phyloP scores from a whole-genome alignment of 2,113 vertebrate species.

The Albula glossodonta region DNA sequence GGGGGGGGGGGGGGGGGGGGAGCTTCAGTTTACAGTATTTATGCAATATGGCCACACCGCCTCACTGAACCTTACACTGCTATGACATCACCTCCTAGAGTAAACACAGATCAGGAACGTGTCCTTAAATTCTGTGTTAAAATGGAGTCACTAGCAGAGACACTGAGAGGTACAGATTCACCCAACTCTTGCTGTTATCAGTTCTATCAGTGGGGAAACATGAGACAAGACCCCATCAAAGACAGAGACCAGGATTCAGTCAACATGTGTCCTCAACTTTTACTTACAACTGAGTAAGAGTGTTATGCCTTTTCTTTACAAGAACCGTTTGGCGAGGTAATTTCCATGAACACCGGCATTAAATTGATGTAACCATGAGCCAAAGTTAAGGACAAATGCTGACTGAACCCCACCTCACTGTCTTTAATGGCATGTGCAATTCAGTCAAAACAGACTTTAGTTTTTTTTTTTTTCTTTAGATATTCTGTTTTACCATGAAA shows the following conservation, averaged over 20 bases:
- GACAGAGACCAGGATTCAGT: too few species aligned
- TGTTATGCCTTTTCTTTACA: background rate
- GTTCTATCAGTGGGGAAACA: too few species aligned
- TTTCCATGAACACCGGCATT: too few species aligned
- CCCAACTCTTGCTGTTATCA: background rate
- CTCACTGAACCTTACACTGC: background rate
- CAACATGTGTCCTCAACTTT: background rate
- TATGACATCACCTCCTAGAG: background rate
- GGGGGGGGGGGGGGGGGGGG: background rate
- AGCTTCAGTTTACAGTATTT: slow-evolving; percentile 15
- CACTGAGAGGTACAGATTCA: background rate
- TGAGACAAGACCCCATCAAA: too few species aligned
- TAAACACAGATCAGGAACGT: background rate
- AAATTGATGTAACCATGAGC: too few species aligned
- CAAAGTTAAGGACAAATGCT: too few species aligned
- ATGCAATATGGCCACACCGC: background rate
- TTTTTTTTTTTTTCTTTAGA: too few species aligned
- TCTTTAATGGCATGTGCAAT: too few species aligned
- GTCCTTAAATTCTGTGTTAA: background rate
- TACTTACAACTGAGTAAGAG: background rate
- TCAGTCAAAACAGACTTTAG: too few species aligned
- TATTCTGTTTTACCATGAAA: too few species aligned
- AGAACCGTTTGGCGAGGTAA: too few species aligned
- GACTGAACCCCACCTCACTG: too few species aligned
- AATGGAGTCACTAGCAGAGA: background rate